phyloP scores from a whole-genome alignment of 2,888 invertebrate genomes.

The Hydrotaea cyrtoneurina region DNA sequence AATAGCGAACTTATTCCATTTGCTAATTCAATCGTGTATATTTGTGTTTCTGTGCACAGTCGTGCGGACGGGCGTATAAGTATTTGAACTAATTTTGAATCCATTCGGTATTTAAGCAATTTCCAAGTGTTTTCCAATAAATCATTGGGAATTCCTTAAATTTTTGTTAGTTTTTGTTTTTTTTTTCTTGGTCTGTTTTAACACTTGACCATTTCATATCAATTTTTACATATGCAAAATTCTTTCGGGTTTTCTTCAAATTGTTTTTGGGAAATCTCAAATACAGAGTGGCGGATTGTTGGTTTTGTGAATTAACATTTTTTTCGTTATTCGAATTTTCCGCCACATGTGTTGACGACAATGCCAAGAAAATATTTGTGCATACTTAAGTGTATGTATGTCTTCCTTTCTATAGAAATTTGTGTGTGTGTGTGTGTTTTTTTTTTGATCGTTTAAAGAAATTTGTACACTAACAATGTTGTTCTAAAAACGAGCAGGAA shows the following conservation, averaged over 20 bases:
- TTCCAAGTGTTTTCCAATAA: conserved; percentile 55
- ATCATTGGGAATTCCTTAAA: conserved; percentile 44
- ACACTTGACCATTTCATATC: conserved; percentile 63
- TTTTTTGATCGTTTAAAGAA: neutral
- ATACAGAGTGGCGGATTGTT: conserved; percentile 26
- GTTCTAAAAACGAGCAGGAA: too few species aligned
- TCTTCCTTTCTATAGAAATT: neutral
- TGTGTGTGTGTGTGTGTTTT: neutral
- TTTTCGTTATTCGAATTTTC: conserved; percentile 59
- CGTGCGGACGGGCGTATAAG: too few species aligned
- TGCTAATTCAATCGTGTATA: too few species aligned
- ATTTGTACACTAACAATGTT: neutral
- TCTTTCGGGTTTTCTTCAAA: conserved; percentile 32
- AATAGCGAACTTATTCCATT: too few species aligned
- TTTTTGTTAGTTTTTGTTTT: conserved; percentile 44
- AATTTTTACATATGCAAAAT: conserved; percentile 47
- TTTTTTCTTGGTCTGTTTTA: conserved; percentile 5
- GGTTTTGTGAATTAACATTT: conserved; percentile 57
- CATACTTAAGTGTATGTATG: neutral
- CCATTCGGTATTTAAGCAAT: conserved; percentile 43
- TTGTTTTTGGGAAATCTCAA: neutral
- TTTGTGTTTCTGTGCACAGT: too few species aligned
- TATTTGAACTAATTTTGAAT: conserved; percentile 13
- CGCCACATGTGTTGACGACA: conserved; percentile 53
- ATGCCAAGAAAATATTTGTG: conserved; percentile 51